A percentile compares a stretch with the other conserved stretches of the same genome.
Evolutionary conservation across 2,888 invertebrate genomes (phyloP).

Genomic region (Andricus curvator): DNA sequence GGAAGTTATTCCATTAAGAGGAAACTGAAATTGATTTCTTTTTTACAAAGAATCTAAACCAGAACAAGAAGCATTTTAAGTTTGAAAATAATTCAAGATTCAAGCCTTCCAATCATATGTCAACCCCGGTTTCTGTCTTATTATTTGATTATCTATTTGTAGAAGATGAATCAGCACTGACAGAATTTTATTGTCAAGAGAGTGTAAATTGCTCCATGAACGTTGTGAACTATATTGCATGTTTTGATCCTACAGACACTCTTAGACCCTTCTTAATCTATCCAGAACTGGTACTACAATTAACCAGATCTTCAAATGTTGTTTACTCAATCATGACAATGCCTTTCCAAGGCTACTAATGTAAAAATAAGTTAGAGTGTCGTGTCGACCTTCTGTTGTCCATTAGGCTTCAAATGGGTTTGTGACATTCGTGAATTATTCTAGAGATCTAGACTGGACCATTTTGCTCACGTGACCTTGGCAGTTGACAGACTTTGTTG

Average conservation of each 20-base stretch:
- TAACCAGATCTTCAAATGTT: neutral
- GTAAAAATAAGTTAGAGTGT: slow-evolving; percentile 7
- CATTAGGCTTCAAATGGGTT: neutral
- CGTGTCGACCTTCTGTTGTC: neutral
- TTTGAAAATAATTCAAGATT: too few species aligned
- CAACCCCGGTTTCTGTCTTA: too few species aligned
- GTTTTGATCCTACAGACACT: neutral
- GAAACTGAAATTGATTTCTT: too few species aligned
- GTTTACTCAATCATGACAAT: neutral
- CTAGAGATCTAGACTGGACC: neutral
- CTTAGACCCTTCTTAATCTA: neutral
- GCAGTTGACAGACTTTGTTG: neutral
- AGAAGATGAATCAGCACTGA: neutral
- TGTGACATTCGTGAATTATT: neutral
- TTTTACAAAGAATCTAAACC: too few species aligned
- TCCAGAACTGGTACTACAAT: neutral
- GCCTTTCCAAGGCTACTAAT: neutral
- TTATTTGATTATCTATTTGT: neutral
- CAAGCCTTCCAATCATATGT: too few species aligned
- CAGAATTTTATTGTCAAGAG: neutral
- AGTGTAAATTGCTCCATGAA: neutral
- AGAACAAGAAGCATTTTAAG: too few species aligned
- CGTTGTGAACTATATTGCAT: neutral
- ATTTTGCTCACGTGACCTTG: neutral
- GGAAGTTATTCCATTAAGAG: too few species aligned